A percentile compares a stretch with the other conserved stretches of the same genome.
phyloP scores from a whole-genome alignment of 2,113 vertebrate genomes.

The Corythaixoides concolor region DNA sequence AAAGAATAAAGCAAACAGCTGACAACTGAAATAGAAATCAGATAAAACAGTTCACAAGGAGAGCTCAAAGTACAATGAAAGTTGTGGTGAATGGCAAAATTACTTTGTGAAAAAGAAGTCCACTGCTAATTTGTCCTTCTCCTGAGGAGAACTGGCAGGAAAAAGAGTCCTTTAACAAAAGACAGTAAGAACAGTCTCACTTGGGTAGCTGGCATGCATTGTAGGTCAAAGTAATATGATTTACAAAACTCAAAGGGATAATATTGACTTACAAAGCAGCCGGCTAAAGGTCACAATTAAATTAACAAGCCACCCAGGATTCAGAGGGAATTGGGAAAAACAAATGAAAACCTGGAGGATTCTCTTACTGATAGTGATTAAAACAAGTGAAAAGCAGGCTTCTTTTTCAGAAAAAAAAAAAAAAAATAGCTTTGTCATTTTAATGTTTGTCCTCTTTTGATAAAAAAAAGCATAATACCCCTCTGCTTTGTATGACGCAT shows the following conservation, averaged over 20 bases:
- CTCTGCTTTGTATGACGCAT: background rate
- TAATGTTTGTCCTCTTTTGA: background rate
- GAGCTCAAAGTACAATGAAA: background rate
- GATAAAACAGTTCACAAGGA: background rate
- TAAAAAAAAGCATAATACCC: background rate
- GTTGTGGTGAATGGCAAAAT: background rate
- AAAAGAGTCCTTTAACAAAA: background rate
- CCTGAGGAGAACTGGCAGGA: background rate
- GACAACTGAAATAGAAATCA: slow-evolving; percentile 3
- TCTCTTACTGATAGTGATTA: background rate
- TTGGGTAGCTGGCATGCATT: background rate
- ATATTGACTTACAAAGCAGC: background rate
- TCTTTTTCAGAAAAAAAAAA: background rate
- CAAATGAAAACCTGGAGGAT: background rate
- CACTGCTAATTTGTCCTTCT: background rate
- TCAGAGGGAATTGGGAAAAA: background rate
- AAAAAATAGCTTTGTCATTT: background rate
- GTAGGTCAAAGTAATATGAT: background rate
- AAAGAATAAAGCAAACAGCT: background rate
- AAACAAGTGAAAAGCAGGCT: background rate
- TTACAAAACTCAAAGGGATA: background rate
- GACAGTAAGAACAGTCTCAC: background rate
- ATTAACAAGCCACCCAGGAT: background rate
- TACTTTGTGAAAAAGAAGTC: background rate
- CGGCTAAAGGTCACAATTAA: background rate